Conservation (phyloP, 2,888 invertebrate genomes). For the Itoplectis maculator region DNA sequence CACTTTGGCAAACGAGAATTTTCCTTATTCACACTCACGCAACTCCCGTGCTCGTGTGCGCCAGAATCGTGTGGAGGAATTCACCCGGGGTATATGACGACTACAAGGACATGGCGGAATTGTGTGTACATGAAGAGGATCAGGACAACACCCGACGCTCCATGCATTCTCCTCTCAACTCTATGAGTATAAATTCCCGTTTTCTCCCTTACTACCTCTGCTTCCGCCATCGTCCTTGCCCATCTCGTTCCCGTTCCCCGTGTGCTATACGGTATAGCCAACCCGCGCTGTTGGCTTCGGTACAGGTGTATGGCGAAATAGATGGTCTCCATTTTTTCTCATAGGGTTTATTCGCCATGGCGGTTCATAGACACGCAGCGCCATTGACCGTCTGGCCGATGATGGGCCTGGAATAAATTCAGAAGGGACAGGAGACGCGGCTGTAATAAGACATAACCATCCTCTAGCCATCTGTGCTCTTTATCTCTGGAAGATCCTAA, state of each 20-base stretch:
- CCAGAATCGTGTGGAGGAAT: no score
- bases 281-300: conserved; percentile 33
- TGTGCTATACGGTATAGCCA: no score
- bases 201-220: conserved; percentile 44
- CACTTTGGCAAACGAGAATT: conserved; percentile 61
- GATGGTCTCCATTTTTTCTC: neutral
- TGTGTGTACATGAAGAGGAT: conserved; percentile 33
- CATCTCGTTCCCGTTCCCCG: conserved; percentile 29
- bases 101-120: conserved; percentile 16
- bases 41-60: conserved; percentile 9
- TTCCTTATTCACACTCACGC: conserved; percentile 52
- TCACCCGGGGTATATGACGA: neutral
- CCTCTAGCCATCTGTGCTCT: no score
- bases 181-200: conserved; percentile 64
- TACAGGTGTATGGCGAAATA: neutral
- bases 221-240: conserved; percentile 15
- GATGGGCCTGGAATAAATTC: neutral
- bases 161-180: conserved; percentile 48
- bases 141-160: conserved; percentile 9
- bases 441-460: no score
- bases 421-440: neutral
- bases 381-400: neutral
- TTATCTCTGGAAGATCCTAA: no score
- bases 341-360: neutral
- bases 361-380: neutral